Percentiles rank a stretch among this genome's conserved stretches.
These are phyloP conservation scores for Hydrolagus colliei DNA, from an alignment of 2,797 vertebrate species.

Conservation along the genomic window DNA sequence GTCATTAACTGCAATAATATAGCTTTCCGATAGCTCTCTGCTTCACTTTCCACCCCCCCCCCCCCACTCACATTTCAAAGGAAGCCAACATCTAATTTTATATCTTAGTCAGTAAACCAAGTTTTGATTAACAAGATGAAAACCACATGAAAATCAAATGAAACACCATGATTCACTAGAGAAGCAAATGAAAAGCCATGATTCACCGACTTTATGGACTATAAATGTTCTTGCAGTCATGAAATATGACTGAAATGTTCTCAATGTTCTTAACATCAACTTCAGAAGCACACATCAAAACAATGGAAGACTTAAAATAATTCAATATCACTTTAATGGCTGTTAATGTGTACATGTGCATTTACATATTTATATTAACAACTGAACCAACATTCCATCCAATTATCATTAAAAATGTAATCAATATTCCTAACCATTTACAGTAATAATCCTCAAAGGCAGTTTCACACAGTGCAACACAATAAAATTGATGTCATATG, in stretches of 20 bases:
- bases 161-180: neutral
- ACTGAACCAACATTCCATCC: neutral
- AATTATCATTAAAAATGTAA: neutral
- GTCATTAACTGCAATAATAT: conserved; percentile 28
- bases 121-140: neutral
- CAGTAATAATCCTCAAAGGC: neutral
- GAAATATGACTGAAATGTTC: too few species aligned
- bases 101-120: neutral
- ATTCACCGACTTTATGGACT: neutral
- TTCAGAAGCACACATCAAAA: neutral
- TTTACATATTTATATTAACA: neutral
- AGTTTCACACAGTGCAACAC: neutral
- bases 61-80: neutral
- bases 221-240: neutral
- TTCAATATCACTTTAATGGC: neutral
- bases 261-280: neutral
- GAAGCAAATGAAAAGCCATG: neutral
- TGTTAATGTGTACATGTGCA: too few species aligned
- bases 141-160: neutral
- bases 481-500: neutral
- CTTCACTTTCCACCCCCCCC: too few species aligned
- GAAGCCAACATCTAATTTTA: conserved; percentile 3
- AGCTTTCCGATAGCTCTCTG: neutral
- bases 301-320: neutral
- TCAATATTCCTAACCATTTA: neutral